Conservation (phyloP, 2,888 invertebrate genomes). For the Tenthredo notha region DNA sequence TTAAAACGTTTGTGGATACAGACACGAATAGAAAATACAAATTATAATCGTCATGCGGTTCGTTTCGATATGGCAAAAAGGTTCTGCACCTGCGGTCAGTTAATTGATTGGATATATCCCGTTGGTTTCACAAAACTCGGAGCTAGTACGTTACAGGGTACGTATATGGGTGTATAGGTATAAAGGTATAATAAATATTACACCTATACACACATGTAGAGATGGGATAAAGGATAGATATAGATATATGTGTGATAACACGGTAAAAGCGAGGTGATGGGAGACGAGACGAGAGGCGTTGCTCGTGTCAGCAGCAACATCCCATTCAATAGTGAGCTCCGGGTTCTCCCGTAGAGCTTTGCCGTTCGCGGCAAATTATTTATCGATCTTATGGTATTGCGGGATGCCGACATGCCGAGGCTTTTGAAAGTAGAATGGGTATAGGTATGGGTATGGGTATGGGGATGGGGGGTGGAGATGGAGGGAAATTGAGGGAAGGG, state of each 20-base stretch:
- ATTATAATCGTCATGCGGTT: slow-evolving; percentile 37
- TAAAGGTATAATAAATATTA: slow-evolving; percentile 1
- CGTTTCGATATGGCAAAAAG: slow-evolving; percentile 9
- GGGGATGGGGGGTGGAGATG: background rate
- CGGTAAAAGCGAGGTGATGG: background rate
- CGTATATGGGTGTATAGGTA: background rate
- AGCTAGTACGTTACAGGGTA: background rate
- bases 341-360: slow-evolving; percentile 49
- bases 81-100: slow-evolving; percentile 6
- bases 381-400: slow-evolving; percentile 60
- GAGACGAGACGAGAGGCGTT: slow-evolving; percentile 19
- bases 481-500: slow-evolving; percentile 33
- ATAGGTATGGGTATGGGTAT: too few species aligned
- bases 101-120: slow-evolving; percentile 45
- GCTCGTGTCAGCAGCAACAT: slow-evolving; percentile 61
- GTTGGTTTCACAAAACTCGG: background rate
- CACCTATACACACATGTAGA: background rate
- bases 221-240: background rate
- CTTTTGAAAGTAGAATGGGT: slow-evolving; percentile 19
- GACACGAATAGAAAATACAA: background rate
- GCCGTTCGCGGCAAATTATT: slow-evolving; percentile 64
- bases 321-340: slow-evolving; percentile 49
- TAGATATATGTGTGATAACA: background rate
- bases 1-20: background rate
- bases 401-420: slow-evolving; percentile 37